Evolutionary conservation across 2,888 invertebrate species (phyloP), one percentile per base, ranked within the genome.

Genomic region (Muschampia staudingeri): DNA sequence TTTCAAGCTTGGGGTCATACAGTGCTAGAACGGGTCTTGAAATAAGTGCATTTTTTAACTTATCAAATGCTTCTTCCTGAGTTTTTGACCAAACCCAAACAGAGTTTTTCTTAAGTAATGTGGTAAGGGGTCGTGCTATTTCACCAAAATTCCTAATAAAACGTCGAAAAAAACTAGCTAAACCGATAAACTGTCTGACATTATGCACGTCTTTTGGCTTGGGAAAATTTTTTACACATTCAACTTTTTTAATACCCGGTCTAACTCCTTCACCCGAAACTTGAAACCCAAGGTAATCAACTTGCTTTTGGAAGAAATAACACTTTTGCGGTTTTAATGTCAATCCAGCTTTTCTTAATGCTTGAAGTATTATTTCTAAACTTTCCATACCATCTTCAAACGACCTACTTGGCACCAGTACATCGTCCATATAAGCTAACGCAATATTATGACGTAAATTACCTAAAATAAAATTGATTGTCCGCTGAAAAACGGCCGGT

Each of bases 1-100:
- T 88, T 61, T 56, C 82, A 52, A 90, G 88, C 16, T 86, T 83
- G 19, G 73, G 40, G 14, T 67, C 19, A 19, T 56, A 56, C 19
- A 56, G 16, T 19, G 56, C 56, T 19, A 56, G 19, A 56, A 56
- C 56, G 2, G 56, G 56, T 25, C 56, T 56, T 19, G 56, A 11
- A 19, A 56, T 56, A n/a, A 56, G 16, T 56, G 56, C 19, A 56
- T 19, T 19, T 56, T 56, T 56, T 8, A 56, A 19, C 4, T 56
- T 56, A 56, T 7, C 2, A 56, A 56, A 56, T 19, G 56, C 56
- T 56, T 19, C 56, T 19, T 56, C 56, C 3, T 56, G 56, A 56
- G 56, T 19, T 11, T 56, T 19, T 56, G 56, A n/a, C 56, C 56
- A 56, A 56, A 56, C 56, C 19, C 19, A 56, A 56, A 56, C 19